A percentile compares a stretch with the other conserved stretches of the same genome.
phyloP scores from a whole-genome alignment of 2,888 invertebrate species.

The Nasonovia ribisnigri region DNA sequence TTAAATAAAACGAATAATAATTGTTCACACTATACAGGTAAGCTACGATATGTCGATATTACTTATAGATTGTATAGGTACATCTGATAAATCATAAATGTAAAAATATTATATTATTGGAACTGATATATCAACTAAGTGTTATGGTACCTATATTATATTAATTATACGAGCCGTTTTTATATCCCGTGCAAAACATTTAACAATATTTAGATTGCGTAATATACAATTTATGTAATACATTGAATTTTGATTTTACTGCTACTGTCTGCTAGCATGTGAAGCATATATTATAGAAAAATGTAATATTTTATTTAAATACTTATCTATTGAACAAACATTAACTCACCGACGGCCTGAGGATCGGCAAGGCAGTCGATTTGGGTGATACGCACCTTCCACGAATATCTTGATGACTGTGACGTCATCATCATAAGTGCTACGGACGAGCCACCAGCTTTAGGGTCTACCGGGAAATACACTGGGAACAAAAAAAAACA shows the following conservation, averaged over 20 bases:
- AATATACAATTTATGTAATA: background rate
- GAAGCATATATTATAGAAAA: background rate
- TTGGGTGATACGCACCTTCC: conserved; percentile 65
- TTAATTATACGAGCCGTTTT: background rate
- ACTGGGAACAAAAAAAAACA: conserved; percentile 27
- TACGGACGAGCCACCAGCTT: conserved; percentile 63
- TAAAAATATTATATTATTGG: background rate
- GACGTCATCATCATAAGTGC: conserved; percentile 66
- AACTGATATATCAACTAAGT: background rate
- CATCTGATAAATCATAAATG: background rate
- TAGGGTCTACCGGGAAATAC: conserved; percentile 65
- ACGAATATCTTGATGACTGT: conserved; percentile 57
- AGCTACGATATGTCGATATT: background rate
- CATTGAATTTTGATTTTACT: background rate
- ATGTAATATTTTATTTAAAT: background rate
- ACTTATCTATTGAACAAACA: background rate
- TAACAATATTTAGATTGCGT: background rate
- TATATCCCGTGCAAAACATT: background rate
- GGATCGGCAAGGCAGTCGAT: conserved; percentile 63
- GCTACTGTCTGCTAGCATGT: background rate
- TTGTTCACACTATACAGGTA: background rate
- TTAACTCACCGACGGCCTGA: conserved; percentile 63
- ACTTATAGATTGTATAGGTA: background rate
- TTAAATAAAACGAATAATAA: background rate
- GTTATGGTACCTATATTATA: background rate